Conservation (phyloP, 2,113 vertebrate genomes). For the Epinephelus lanceolatus region DNA sequence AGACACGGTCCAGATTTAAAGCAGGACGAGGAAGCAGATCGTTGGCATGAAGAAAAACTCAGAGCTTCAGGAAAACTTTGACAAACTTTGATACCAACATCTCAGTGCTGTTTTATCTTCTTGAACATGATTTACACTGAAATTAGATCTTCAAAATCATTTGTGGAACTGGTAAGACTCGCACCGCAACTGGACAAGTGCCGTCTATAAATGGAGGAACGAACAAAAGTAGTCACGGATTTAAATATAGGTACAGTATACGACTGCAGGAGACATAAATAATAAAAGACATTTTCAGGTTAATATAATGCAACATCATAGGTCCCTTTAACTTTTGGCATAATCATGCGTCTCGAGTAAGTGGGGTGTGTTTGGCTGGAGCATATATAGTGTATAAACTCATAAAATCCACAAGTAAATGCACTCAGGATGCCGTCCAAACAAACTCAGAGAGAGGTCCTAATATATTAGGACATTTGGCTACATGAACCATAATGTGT, state of each 20-base stretch:
- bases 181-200: neutral
- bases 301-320: neutral
- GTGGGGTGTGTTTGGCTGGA: neutral
- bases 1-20: constrained; percentile 42
- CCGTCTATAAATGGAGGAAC: neutral
- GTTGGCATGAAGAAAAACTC: constrained; percentile 18
- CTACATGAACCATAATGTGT: constrained; percentile 5
- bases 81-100: constrained; percentile 28
- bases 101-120: constrained; percentile 22
- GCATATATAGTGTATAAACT: neutral
- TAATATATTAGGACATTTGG: neutral
- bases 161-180: neutral
- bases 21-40: constrained; percentile 30
- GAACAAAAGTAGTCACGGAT: neutral
- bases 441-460: neutral
- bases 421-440: neutral
- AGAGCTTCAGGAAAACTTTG: constrained; percentile 18
- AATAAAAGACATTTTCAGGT: neutral
- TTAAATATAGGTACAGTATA: neutral
- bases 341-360: neutral
- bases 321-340: constrained; percentile 7
- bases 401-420: constrained; percentile 27
- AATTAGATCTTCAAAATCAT: constrained; percentile 4
- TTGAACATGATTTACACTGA: constrained; percentile 12
- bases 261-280: neutral